These are phyloP conservation scores for Diuraphis noxia DNA, from an alignment of 1,140 invertebrate genomes.

Conservation along the genomic window DNA sequence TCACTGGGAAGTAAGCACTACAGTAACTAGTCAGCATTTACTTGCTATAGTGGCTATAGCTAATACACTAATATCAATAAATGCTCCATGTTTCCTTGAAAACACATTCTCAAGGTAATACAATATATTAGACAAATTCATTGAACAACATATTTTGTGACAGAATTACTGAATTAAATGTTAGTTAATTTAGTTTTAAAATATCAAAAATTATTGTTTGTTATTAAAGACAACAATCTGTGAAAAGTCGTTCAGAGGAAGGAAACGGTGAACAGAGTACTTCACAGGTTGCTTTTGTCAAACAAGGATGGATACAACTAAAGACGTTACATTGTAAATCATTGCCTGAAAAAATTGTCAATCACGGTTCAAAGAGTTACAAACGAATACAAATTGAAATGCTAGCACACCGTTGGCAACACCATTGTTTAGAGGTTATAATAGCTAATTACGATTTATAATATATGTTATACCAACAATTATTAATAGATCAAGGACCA, in stretches of 20 bases:
- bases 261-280: conserved; percentile 80
- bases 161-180: neutral
- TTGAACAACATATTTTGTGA: neutral
- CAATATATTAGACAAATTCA: no score
- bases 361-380: conserved; percentile 75
- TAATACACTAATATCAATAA: conserved; percentile 98
- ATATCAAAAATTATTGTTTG: neutral
- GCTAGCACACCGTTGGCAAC: conserved; percentile 96
- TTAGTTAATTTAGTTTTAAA: neutral
- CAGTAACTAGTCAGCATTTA: conserved; percentile 93
- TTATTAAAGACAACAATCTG: conserved; percentile 57
- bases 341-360: conserved; percentile 83
- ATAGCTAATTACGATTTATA: neutral
- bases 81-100: conserved; percentile 58
- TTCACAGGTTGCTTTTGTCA: conserved; percentile 86
- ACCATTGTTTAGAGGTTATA: conserved; percentile 88
- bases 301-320: conserved; percentile 94
- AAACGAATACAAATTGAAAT: conserved; percentile 94
- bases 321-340: conserved; percentile 95
- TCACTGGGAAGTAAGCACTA: conserved; percentile 95
- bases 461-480: neutral
- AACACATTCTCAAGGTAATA: conserved; percentile 46
- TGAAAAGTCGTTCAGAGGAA: conserved; percentile 70
- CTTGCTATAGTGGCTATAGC: conserved; percentile 90
- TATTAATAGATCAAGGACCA: neutral